Base-by-base conservation (phyloP, 1,140 invertebrate genomes). In the Mizuhopecten yessoensis region DNA sequence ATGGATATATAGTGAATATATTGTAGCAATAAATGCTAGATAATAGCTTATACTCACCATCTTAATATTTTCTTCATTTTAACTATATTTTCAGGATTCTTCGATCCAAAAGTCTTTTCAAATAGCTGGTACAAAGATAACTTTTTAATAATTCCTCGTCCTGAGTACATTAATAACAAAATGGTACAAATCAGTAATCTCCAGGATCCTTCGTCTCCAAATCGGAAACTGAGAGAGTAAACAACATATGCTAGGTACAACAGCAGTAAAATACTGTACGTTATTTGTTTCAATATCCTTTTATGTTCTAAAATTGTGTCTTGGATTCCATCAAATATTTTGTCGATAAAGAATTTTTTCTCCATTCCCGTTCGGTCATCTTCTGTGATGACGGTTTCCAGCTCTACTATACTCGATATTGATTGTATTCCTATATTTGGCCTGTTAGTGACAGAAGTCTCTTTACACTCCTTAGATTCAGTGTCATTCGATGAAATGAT, bases 161-260 rank as follows among this genome's bases (percentile, higher is more conserved):
- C 57, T 23, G 29, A 5, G 23, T 75, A 75, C 15, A 75, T n/a
- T n/a, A 75, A 33, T 7, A 87, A 89, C 0, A 94, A 13, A 15
- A 93, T 89, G 5, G 94, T 95, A 33, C 93, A 88, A 7, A 93
- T 89, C 15, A 95, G 87, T 5, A 95, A 91, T 17, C 94, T 92
- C 29, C 94, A 90, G 0, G 94, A 92, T 1, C 93, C 94, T 88
- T 95, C 94, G 49, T 95, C 93, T 34, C 94, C 94, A 49, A 94
- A 94, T 57, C 92, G 92, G 86, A 87, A 93, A 0, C 42, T 15
- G 87, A 93, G 88, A 9, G 91, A 89, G 49, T 91, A 90, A 0
- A 89, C 88, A 33, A 93, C 86, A 36, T 93, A 93, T n/a, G 90
- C 90, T 2, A 91, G 89, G 34, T 93, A 93, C 33, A 93, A 34